These are phyloP conservation scores for Parauchenoglanis punctatus DNA, from an alignment of 2,797 vertebrate species.

Conservation along the genomic window DNA sequence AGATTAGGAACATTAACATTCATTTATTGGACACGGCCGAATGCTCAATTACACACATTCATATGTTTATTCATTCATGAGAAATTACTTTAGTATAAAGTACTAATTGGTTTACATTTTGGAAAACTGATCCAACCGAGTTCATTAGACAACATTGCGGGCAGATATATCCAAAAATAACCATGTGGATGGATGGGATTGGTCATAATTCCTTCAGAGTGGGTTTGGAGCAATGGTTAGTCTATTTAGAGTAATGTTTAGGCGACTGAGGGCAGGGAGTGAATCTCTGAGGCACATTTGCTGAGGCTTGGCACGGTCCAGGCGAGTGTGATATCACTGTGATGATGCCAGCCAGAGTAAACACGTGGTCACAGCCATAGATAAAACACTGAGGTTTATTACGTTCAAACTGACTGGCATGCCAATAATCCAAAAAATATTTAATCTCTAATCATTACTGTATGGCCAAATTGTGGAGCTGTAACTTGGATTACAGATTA, in stretches of 20 bases:
- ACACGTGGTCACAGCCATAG: constrained; percentile 22
- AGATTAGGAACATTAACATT: neutral
- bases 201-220: neutral
- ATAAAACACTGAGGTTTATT: constrained; percentile 47
- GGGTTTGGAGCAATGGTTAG: neutral
- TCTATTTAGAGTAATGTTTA: neutral
- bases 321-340: neutral
- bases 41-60: neutral
- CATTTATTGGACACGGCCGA: neutral
- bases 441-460: neutral
- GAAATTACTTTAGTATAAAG: neutral
- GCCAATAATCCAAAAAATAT: neutral
- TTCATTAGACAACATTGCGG: neutral
- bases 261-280: constrained; percentile 1
- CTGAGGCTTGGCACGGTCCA: constrained; percentile 1
- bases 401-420: neutral
- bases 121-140: neutral
- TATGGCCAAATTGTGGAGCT: neutral
- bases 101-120: neutral
- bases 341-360: constrained; percentile 9
- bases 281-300: constrained; percentile 6
- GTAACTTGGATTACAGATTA: neutral
- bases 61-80: neutral
- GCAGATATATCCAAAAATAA: neutral
- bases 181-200: neutral